Base-by-base conservation (phyloP, 64 coral and sea anemone genomes). In the Montipora foliosa region DNA sequence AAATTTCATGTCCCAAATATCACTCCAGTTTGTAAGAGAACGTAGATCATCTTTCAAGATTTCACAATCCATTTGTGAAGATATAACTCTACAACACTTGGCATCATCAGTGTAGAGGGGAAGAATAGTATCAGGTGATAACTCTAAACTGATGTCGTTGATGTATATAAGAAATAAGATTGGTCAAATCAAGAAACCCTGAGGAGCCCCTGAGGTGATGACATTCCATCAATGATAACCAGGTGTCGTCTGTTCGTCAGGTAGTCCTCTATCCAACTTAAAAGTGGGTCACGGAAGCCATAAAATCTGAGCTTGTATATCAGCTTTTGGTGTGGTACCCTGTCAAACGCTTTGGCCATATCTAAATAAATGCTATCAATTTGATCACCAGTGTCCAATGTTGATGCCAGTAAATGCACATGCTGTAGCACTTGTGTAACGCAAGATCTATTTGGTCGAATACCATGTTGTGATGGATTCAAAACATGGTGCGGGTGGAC, bases 151-250 rank as follows among this genome's bases (percentile, higher is more conserved):
- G 22, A 83, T 83, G 22, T 83, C 57, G 29, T 83, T 83, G 7
- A 83, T 58, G 52, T 44, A 83, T 16, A 83, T 51, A 60, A 83
- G 51, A 19, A 83, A 83, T 3, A 83, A n/a, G 20, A 83, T 49
- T 52, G 81, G 52, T 16, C 81, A 0, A 29, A 83, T 83, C 29
- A 83, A 62, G 2, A 2, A 83, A 6, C 77, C 83, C n/a, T 87
- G 83, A 37, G 83, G 83, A 20, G 70, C 83, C 7, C 60, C 83
- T 45, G 83, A 87, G 24, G 83, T 6, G 8, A 87, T 57, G 61
- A 8, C 4, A 66, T 66, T 4, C 61, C 15, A 4, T 66, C 15
- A 14, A 66, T 66, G 3, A 17, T 15, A 4, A 66, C 61, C 15
- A 4, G 10, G 61, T 66, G 61, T 17, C 61, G 61, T 13, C 15